Conservation (phyloP, 2,888 invertebrate genomes). For the Icerya purchasi region DNA sequence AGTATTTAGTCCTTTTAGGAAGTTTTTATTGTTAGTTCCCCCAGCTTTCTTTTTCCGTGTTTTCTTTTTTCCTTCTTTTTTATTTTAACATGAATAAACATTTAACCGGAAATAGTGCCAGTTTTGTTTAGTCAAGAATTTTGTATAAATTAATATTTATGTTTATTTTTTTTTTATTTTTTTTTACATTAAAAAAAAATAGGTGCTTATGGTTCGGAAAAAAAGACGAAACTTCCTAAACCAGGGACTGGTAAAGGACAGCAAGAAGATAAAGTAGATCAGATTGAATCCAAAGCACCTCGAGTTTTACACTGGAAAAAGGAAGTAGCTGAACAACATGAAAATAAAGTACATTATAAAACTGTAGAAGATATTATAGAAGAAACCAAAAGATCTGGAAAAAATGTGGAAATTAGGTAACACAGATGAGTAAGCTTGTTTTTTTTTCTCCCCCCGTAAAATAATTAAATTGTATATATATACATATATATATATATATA, state of each 20-base stretch:
- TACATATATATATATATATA: too few relatives aligned
- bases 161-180: constrained; percentile 4
- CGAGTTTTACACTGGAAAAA: constrained; percentile 52
- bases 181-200: too few relatives aligned
- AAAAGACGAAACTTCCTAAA: constrained; percentile 33
- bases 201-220: constrained; percentile 73
- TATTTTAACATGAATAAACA: neutral
- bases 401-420: constrained; percentile 21
- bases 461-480: too few relatives aligned
- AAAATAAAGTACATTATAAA: constrained; percentile 47
- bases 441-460: too few relatives aligned
- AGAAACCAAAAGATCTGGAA: constrained; percentile 39
- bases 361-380: constrained; percentile 76
- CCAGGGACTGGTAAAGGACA: neutral
- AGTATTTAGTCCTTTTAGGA: too few relatives aligned
- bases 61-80: constrained; percentile 1
- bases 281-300: constrained; percentile 26
- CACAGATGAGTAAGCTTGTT: too few relatives aligned
- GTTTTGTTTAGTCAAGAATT: neutral
- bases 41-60: too few relatives aligned
- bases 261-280: neutral
- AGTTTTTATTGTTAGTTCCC: too few relatives aligned
- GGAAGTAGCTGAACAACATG: constrained; percentile 24
- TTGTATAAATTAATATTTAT: neutral
- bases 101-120: neutral